Percentiles rank a stretch among this genome's conserved stretches.
Evolutionary conservation across 2,113 vertebrate species (phyloP).

Genomic region (Pyrgilauda ruficollis): DNA sequence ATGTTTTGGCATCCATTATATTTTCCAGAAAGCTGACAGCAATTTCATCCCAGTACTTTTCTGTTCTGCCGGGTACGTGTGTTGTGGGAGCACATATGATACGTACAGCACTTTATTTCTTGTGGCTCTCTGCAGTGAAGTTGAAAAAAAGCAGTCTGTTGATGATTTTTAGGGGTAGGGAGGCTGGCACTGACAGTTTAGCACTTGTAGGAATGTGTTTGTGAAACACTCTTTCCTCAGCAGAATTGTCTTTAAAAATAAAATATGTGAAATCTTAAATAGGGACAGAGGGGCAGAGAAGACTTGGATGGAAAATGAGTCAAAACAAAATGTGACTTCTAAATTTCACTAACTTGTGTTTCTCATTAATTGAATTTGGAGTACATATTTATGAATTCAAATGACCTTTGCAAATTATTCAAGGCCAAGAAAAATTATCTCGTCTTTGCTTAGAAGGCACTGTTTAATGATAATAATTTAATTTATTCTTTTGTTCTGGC

Average conservation of each 20-base stretch:
- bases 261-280: slow-evolving; percentile 49
- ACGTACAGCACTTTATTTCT: background rate
- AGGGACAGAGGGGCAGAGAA: slow-evolving; percentile 39
- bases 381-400: slow-evolving; percentile 55
- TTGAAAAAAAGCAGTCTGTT: background rate
- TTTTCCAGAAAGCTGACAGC: background rate
- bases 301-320: slow-evolving; percentile 50
- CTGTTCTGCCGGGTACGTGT: background rate
- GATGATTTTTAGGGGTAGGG: slow-evolving; percentile 5
- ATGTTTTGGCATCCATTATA: background rate
- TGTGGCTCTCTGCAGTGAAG: background rate
- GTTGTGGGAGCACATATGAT: background rate
- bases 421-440: slow-evolving; percentile 45
- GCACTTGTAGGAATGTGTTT: background rate
- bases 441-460: background rate
- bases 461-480: background rate
- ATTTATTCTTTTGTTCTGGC: background rate
- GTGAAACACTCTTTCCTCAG: slow-evolving; percentile 27
- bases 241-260: slow-evolving; percentile 9
- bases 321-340: slow-evolving; percentile 51
- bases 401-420: slow-evolving; percentile 59
- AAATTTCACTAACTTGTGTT: slow-evolving; percentile 61
- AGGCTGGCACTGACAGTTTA: slow-evolving; percentile 12
- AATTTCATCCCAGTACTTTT: background rate
- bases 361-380: slow-evolving; percentile 68